Base-by-base conservation (phyloP, 2,888 invertebrate genomes). In the Zootermopsis nevadensis region DNA sequence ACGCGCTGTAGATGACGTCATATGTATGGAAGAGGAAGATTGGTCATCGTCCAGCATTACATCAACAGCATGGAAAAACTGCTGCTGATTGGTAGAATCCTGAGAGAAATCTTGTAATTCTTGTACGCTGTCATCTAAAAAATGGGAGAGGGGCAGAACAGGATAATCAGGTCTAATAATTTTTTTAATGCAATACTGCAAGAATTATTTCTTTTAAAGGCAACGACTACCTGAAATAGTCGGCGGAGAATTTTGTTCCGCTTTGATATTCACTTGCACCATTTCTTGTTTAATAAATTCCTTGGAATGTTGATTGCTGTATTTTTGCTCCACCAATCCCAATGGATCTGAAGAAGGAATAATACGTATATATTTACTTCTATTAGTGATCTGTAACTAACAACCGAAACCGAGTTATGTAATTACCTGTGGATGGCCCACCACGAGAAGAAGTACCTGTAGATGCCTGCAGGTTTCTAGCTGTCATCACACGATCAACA, bases 401-500 rank as follows among this genome's bases (percentile, higher is more conserved):
- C 3, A 60, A 60, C 60, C 27, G 60, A 27, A 60, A 60, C n/a
- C 10, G 27, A 60, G n/a, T 27, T 60, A 24, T 12, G n/a, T 24
- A 27, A 27, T 42, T 48, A 76, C 76, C 76, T 76, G 48, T 30
- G 7, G n/a, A 27, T 19, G 6, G 38, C 27, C 8, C 60, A 60
- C n/a, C 2, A 27, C n/a, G 60, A n/a, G 60, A 60, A 8, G 42
- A 15, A 42, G 38, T 38, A 7, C n/a, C 27, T 76, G 38, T 27
- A 48, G 76, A 24, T 42, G 27, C 19, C 7, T 76, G 76, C 38
- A 27, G 24, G 35, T 76, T 48, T 55, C 53, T 89, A 30, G 84
- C 86, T 82, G 87, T 88, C 3, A 89, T 83, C 38, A 89, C 89
- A 81, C 86, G 87, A 80, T 89, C 89, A 10, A 89, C 89, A 8